Evolutionary conservation across 2,113 vertebrate genomes (phyloP).

Genomic region (Lophura nycthemera): DNA sequence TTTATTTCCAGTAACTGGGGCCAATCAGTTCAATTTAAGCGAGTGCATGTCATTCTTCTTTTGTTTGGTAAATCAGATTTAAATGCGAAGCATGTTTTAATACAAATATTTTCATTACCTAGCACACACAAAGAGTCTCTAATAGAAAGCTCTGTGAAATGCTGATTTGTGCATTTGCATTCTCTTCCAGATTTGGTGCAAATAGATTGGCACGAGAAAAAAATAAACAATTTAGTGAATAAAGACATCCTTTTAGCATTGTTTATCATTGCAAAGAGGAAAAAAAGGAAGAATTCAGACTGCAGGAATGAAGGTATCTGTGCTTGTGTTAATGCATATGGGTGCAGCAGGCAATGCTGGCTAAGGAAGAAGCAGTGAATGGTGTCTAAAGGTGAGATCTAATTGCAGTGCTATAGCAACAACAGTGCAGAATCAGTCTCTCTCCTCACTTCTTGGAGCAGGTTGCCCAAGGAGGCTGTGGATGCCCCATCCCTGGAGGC

Average conservation of each 20-base stretch:
- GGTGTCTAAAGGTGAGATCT: not conserved
- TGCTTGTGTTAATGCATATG: not conserved
- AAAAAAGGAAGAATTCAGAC: not conserved
- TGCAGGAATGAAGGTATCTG: not conserved
- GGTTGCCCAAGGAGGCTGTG: too few species aligned
- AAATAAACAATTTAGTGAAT: not conserved
- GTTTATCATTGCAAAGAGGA: not conserved
- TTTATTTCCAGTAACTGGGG: not conserved
- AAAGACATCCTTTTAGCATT: not conserved
- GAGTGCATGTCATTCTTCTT: not conserved
- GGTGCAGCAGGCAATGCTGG: not conserved
- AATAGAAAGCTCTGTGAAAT: constrained; percentile 17
- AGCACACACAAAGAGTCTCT: not conserved
- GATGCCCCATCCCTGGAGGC: too few species aligned
- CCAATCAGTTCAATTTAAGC: not conserved
- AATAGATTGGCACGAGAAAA: not conserved
- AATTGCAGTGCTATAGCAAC: not conserved
- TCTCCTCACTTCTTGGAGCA: not conserved
- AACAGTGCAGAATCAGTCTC: not conserved
- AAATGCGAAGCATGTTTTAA: constrained; percentile 23
- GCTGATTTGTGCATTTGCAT: constrained; percentile 32
- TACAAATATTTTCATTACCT: constrained; percentile 4
- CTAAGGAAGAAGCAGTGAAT: not conserved
- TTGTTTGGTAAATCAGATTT: constrained; percentile 9
- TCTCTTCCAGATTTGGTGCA: not conserved